Evolutionary conservation across 2,113 vertebrate genomes (phyloP).

Genomic region (Craseonycteris thonglongyai): DNA sequence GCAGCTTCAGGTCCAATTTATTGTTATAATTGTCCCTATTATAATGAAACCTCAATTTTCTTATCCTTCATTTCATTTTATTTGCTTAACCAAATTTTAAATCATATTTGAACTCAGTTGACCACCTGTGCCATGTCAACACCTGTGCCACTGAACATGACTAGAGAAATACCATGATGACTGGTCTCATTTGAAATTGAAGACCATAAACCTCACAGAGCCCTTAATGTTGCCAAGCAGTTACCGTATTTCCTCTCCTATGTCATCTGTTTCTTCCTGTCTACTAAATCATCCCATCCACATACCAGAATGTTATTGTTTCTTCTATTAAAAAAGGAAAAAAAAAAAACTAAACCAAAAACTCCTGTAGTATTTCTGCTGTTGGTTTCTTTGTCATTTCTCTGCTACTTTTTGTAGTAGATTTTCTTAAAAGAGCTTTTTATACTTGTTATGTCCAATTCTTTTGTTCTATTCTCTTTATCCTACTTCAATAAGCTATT

Average conservation of each 20-base stretch:
- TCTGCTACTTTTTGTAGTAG: background rate
- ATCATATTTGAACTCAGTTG: background rate
- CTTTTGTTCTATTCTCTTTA: background rate
- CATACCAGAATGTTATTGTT: background rate
- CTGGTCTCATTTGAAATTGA: background rate
- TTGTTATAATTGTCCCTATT: background rate
- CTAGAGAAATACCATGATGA: background rate
- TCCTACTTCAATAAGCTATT: background rate
- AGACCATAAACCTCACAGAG: background rate
- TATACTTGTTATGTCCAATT: background rate
- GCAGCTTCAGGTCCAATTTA: background rate
- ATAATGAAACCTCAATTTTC: background rate
- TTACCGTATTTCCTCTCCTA: background rate
- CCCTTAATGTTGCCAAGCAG: background rate
- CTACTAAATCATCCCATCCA: background rate
- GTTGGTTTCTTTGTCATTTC: background rate
- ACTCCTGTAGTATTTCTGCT: background rate
- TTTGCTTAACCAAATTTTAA: background rate
- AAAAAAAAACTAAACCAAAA: too few relatives aligned
- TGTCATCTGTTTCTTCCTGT: background rate
- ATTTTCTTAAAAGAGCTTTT: background rate
- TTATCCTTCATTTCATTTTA: background rate
- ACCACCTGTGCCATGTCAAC: background rate
- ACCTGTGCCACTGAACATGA: background rate
- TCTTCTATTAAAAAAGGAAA: too few relatives aligned